Base-by-base conservation (phyloP, 2,113 vertebrate genomes). In the Datnioides undecimradiatus region DNA sequence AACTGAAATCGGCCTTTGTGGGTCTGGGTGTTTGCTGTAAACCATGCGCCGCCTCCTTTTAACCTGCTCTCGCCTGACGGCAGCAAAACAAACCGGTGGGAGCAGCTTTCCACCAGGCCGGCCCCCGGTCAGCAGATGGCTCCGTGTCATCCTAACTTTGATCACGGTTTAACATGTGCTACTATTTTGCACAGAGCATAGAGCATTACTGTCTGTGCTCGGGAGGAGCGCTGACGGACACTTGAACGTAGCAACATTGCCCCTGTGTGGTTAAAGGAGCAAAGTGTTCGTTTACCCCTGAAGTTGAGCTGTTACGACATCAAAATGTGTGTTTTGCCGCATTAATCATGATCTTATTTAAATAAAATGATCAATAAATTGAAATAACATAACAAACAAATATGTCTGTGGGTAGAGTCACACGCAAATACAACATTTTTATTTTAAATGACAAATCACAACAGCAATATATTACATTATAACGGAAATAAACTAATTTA, bases 231-330 rank as follows among this genome's bases (percentile, higher is more conserved):
- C 21, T 12, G 31, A 23, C 5, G 65, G 23, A 1, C 13, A 19
- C 8, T 57, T 55, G 7, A 25, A 29, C 66, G 82, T 41, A 76
- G 69, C 91, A 91, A 91, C 87, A 91, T 59, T 79, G 86, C 90
- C 91, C 84, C 84, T 54, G 8, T 92, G 91, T 92, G 93, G 91
- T 62, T 19, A 74, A 43, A 49, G 25, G 5, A 23, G 19, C 11
- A 48, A 57, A 23, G 33, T 34, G 27, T 41, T 36, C 40, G 11
- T 12, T 13, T 8, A 31, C n/a, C 19, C 12, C 17, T 43, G 16
- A 41, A 48, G 21, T 0, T 66, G 23, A 63, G 14, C 13, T 73
- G 19, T 21, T 6, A 25, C 3, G 29, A n/a, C 14, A 7, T 59
- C 45, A 72, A 33, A 8, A 55, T 55, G 2, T 36, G 49, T 33